Conservation (phyloP, 2,113 vertebrate genomes). For the Ondatra zibethicus region DNA sequence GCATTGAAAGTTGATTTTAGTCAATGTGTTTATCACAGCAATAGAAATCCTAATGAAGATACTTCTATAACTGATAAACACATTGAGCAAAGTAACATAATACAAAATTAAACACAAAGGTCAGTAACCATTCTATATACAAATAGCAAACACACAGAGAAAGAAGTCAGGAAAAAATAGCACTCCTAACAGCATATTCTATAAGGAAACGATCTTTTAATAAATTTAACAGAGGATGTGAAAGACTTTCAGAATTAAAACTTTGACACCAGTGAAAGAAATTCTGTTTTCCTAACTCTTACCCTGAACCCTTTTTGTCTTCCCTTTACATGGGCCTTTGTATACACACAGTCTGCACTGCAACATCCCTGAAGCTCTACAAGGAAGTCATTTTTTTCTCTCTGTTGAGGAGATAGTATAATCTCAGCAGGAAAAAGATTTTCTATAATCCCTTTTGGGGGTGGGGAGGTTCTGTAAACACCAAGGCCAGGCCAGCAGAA, state of each 20-base stretch:
- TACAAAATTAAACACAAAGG: background rate
- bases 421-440: background rate
- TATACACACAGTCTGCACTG: background rate
- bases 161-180: background rate
- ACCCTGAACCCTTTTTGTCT: background rate
- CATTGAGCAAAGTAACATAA: background rate
- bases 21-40: background rate
- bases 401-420: background rate
- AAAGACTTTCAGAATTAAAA: background rate
- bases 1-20: background rate
- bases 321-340: background rate
- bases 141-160: background rate
- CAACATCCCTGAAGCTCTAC: background rate
- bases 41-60: background rate
- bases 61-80: background rate
- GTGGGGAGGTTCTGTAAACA: background rate
- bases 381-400: background rate
- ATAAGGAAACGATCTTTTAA: background rate
- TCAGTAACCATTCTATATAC: background rate
- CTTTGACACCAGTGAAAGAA: background rate
- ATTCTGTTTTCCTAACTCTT: no score
- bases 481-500: background rate
- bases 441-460: background rate
- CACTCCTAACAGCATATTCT: background rate
- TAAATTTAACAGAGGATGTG: background rate